Conservation (phyloP, 1,140 invertebrate genomes). For the Habropoda laboriosa region DNA sequence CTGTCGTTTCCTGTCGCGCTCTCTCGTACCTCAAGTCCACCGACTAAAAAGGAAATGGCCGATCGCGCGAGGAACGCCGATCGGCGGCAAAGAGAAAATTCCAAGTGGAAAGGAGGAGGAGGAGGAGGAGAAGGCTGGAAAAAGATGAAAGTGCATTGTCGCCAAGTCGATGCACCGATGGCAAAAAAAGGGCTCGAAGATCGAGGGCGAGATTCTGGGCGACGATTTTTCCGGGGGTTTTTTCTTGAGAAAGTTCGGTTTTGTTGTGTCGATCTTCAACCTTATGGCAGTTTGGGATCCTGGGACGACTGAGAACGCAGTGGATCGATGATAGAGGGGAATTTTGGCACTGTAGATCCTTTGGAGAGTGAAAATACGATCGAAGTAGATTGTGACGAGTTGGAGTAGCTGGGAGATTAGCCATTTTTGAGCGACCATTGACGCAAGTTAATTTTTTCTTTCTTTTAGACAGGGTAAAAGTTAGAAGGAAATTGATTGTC, state of each 20-base stretch:
- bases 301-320: conserved; percentile 23
- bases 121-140: neutral
- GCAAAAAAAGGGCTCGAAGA: neutral
- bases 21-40: conserved; percentile 28
- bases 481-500: too few relatives aligned
- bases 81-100: neutral
- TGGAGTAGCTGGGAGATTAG: too few relatives aligned
- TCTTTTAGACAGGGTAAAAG: too few relatives aligned
- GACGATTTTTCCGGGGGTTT: neutral
- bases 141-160: neutral
- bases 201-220: neutral
- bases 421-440: too few relatives aligned
- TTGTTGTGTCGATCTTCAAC: neutral
- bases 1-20: conserved; percentile 45
- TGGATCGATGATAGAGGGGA: conserved; percentile 34
- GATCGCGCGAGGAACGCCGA: neutral
- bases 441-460: too few relatives aligned
- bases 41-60: conserved; percentile 30
- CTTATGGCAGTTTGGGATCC: conserved; percentile 23
- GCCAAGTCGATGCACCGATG: neutral
- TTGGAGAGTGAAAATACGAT: too few relatives aligned
- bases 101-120: neutral
- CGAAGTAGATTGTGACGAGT: too few relatives aligned
- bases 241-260: conserved; percentile 22
- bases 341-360: too few relatives aligned